Conservation (phyloP, 2,113 vertebrate species). For the Zosterops borbonicus region DNA sequence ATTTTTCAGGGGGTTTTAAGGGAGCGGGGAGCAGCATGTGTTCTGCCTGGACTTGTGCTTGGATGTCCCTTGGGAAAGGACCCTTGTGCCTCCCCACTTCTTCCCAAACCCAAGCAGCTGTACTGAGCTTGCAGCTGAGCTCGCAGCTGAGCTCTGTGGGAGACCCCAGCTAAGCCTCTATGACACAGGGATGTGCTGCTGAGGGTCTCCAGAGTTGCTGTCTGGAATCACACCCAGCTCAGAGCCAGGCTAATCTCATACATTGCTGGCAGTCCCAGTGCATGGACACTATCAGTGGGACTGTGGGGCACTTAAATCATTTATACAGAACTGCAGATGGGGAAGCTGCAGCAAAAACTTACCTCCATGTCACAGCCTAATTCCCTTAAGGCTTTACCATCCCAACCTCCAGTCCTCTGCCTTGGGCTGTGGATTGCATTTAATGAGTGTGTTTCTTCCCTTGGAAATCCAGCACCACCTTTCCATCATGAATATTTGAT, state of each 20-base stretch:
- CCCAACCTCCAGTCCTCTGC: background rate
- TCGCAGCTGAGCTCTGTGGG: slow-evolving; percentile 25
- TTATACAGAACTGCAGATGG: background rate
- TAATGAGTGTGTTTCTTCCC: background rate
- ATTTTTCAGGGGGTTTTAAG: slow-evolving; percentile 47
- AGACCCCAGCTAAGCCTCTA: background rate
- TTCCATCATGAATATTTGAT: background rate
- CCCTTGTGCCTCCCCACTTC: slow-evolving; percentile 8
- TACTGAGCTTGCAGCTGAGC: slow-evolving; percentile 50
- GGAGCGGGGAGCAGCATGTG: background rate
- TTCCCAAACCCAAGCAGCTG: slow-evolving; percentile 60
- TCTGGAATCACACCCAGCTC: background rate
- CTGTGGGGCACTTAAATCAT: background rate
- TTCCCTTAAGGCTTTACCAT: background rate
- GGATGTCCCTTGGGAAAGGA: slow-evolving; percentile 31
- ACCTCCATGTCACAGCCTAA: background rate
- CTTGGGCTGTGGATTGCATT: background rate
- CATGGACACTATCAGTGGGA: background rate
- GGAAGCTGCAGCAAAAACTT: background rate
- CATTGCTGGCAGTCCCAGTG: background rate
- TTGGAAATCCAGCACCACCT: background rate
- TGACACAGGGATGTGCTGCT: background rate
- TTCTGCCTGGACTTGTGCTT: background rate
- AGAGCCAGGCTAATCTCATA: background rate
- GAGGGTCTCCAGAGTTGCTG: background rate